These are phyloP conservation scores for Argyrosomus regius DNA, from an alignment of 2,797 vertebrate genomes.

Conservation along the genomic window DNA sequence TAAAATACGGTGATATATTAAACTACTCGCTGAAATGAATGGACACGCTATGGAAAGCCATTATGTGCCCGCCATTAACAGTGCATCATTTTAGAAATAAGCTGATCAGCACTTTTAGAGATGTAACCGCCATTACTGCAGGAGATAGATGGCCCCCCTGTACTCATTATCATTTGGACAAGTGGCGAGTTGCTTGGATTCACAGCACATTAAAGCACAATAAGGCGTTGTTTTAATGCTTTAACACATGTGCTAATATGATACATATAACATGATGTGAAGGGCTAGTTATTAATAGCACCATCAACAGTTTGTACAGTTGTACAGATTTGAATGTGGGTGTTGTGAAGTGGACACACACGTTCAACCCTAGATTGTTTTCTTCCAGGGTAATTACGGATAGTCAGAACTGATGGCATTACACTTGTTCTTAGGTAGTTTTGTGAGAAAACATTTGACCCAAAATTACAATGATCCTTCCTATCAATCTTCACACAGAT, in stretches of 20 bases:
- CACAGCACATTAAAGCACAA: slow-evolving; percentile 37
- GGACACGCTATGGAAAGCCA: slow-evolving; percentile 49
- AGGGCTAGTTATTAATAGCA: not conserved
- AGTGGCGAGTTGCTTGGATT: slow-evolving; percentile 44
- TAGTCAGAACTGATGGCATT: not conserved
- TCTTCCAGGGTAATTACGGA: not conserved
- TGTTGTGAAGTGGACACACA: no score
- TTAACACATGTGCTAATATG: not conserved
- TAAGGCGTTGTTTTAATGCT: slow-evolving; percentile 27
- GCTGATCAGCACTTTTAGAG: slow-evolving; percentile 78
- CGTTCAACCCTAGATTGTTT: no score
- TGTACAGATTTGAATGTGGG: not conserved
- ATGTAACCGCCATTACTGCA: slow-evolving; percentile 54
- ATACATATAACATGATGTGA: not conserved
- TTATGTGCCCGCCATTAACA: slow-evolving; percentile 63
- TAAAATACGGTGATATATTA: slow-evolving; percentile 63
- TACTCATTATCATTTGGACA: slow-evolving; percentile 55
- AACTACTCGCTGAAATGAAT: slow-evolving; percentile 59
- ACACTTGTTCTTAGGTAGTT: not conserved
- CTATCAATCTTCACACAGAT: no score
- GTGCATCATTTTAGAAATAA: slow-evolving; percentile 70
- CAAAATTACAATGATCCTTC: no score
- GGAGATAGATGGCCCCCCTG: slow-evolving; percentile 54
- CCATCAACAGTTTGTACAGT: no score
- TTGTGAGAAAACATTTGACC: not conserved